Evolutionary conservation across 2,797 vertebrate species (phyloP), one percentile per base, ranked within the genome.

Genomic region (Tolypeutes matacus): DNA sequence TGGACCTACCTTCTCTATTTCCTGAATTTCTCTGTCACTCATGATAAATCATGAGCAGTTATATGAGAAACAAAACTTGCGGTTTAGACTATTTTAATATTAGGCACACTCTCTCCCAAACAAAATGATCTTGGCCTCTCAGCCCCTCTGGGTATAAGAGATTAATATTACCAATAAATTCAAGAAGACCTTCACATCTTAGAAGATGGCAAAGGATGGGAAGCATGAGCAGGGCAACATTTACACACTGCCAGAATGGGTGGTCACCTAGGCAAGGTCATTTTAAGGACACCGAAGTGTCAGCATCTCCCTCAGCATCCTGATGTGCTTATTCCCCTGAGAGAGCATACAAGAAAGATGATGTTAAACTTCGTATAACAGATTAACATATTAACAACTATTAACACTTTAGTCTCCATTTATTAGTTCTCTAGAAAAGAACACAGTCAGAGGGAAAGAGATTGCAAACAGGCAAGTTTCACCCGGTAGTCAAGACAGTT

Each of bases 361-460:
- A 0, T 36, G 34, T 69, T 87, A 84, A 89, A 85, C 29, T 86
- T 88, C 72, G 88, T 81, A 76, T 96, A 95, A 96, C 96, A 86
- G 91, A 96, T 96, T 97, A 97, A 96, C 93, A 84, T 70, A 96
- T 96, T 97, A 97, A 96, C 93, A 88, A 46, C 72, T 34, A 93
- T 96, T 96, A 97, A 97, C 86, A 81, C 49, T 27, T 78, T n/a
- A 56, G 65, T 88, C 51, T 88, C 21, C 49, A n/a, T 69, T 62
- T 64, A 67, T 53, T 36, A 7, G 65, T 39, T 93, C 25, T 88
- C 21, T 56, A 27, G 39, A 80, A 34, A 39, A 62, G 11, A 82
- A n/a, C 9, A 49, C 2, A n/a, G 1, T 62, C 84, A 49, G 4
- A 34, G 5, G 36, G 70, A 65, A 39, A 73, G 29, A 81, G 13